phyloP scores from a whole-genome alignment of 2,113 vertebrate species.

The Pangasianodon gigas region DNA sequence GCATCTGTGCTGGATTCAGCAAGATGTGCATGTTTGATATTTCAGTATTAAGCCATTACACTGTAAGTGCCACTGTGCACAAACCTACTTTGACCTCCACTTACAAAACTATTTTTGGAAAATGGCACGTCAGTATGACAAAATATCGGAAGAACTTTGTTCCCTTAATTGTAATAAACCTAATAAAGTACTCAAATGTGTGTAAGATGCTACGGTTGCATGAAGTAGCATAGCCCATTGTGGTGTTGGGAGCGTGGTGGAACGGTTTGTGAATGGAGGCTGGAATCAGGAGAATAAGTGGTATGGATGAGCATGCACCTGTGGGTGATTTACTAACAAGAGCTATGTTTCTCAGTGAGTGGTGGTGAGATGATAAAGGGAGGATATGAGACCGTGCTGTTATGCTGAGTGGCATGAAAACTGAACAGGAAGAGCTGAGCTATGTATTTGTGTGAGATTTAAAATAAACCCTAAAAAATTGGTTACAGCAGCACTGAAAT shows the following conservation, averaged over 20 bases:
- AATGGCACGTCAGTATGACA: neutral
- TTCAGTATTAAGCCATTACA: neutral
- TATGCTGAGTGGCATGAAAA: neutral
- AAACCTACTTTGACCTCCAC: neutral
- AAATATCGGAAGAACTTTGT: constrained; percentile 59
- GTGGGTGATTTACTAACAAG: neutral
- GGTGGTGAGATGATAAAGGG: neutral
- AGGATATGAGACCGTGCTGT: neutral
- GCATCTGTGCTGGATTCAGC: neutral
- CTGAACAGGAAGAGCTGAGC: neutral
- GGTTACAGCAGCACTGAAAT: neutral
- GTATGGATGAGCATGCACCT: neutral
- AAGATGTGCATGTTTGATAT: neutral
- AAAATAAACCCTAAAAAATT: neutral
- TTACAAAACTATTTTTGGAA: neutral
- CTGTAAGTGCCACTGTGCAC: neutral
- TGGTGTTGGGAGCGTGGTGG: neutral
- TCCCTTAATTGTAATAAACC: constrained; percentile 62
- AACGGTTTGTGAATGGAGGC: neutral
- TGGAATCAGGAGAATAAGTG: neutral
- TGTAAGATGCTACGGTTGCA: constrained; percentile 2
- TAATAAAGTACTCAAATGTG: constrained; percentile 55
- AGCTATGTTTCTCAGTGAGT: neutral
- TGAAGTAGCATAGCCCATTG: neutral
- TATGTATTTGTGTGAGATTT: neutral